phyloP scores from a whole-genome alignment of 2,888 invertebrate species.

The Zaprionus lineosus region DNA sequence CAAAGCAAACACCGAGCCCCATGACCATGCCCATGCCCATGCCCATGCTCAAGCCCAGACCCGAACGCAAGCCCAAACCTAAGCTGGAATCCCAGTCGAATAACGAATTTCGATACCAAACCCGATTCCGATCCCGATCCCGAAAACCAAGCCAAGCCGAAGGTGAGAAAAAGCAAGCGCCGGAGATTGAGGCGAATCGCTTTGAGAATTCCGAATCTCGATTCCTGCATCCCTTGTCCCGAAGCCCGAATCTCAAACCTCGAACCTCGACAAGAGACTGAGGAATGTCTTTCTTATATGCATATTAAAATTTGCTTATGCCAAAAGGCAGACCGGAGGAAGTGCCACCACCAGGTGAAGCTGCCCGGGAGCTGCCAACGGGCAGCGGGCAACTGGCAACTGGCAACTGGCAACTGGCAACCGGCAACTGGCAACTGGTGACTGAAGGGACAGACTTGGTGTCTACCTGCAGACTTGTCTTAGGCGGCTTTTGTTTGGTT shows the following conservation, averaged over 20 bases:
- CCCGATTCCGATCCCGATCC: no score
- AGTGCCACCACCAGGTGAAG: neutral
- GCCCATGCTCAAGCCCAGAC: no score
- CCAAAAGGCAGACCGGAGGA: constrained; percentile 12
- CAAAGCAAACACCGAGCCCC: constrained; percentile 58
- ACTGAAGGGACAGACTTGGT: no score
- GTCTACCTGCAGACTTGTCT: constrained; percentile 70
- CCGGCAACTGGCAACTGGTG: no score
- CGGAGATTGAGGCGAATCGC: constrained; percentile 46
- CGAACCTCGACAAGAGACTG: constrained; percentile 15
- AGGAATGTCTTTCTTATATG: constrained; percentile 58
- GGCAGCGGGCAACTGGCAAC: no score
- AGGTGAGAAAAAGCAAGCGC: constrained; percentile 70
- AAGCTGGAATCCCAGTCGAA: no score
- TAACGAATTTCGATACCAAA: no score
- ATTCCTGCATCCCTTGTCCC: no score
- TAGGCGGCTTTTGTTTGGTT: constrained; percentile 74
- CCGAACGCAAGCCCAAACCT: constrained; percentile 18
- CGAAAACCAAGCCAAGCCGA: neutral
- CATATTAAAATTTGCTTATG: constrained; percentile 74
- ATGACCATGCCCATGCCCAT: no score
- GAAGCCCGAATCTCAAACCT: no score
- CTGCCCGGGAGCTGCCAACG: no score
- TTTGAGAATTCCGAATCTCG: constrained; percentile 38
- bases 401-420: no score